Evolutionary conservation across 1,140 invertebrate species (phyloP).

Genomic region (Ostrea denselamellosa): DNA sequence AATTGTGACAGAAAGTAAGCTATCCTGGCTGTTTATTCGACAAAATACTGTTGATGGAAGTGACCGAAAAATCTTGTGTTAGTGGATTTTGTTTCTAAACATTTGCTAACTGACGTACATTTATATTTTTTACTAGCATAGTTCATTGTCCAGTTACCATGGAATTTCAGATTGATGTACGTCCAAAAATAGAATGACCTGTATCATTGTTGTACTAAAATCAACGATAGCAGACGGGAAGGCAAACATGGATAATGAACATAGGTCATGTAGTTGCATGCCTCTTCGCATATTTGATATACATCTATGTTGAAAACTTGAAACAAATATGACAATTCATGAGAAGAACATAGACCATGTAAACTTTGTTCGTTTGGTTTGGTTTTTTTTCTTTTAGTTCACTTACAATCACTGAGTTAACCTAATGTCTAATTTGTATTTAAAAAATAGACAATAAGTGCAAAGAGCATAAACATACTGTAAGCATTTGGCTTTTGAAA

Average conservation of each 20-base stretch:
- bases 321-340: too few species aligned
- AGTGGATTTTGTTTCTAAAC: not conserved
- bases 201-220: not conserved
- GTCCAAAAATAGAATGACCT: conserved; percentile 16
- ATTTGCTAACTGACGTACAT: not conserved
- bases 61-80: not conserved
- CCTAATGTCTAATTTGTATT: too few species aligned
- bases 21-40: not conserved
- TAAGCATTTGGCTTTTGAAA: not conserved
- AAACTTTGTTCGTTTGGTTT: too few species aligned
- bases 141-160: not conserved
- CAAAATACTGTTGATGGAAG: not conserved
- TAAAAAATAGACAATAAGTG: not conserved
- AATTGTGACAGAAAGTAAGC: too few species aligned
- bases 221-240: not conserved
- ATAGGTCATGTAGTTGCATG: too few species aligned
- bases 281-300: too few species aligned
- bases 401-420: too few species aligned
- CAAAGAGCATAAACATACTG: not conserved
- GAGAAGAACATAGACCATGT: too few species aligned
- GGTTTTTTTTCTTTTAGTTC: too few species aligned
- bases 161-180: not conserved
- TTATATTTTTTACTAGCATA: not conserved
- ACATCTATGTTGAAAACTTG: too few species aligned
- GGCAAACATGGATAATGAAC: not conserved